Conservation (phyloP, 2,888 invertebrate genomes). For the Ceramica pisi region DNA sequence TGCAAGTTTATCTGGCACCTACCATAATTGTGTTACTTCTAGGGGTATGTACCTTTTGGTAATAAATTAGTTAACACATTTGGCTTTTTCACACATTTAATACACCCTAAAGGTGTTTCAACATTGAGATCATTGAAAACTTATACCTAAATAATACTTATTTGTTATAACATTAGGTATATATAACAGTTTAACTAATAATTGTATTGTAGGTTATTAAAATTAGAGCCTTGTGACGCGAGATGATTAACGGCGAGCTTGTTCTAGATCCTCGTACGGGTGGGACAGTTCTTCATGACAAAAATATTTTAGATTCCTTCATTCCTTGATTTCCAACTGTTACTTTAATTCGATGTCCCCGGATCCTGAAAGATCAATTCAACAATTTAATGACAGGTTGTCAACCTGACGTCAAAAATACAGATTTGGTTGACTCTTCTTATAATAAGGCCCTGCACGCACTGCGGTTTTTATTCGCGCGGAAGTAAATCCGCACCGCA, state of each 20-base stretch:
- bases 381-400: background rate
- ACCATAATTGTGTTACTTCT: background rate
- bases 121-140: background rate
- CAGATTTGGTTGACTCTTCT: background rate
- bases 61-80: background rate
- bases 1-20: too few relatives aligned
- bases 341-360: background rate
- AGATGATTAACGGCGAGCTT: conserved; percentile 5
- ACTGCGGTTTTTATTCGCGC: too few relatives aligned
- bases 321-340: background rate
- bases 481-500: too few relatives aligned
- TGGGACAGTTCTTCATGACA: background rate
- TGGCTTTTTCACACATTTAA: conserved; percentile 31
- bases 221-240: conserved; percentile 18
- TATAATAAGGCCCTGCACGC: too few relatives aligned
- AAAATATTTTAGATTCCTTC: background rate
- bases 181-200: conserved; percentile 24
- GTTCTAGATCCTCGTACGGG: background rate
- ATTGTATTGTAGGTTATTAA: conserved; percentile 1
- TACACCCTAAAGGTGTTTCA: background rate
- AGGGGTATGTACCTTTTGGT: background rate
- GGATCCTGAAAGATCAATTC: background rate
- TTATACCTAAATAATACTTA: conserved; percentile 3
- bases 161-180: background rate
- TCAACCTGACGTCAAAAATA: background rate